Percentiles rank a stretch among this genome's conserved stretches.
These are phyloP conservation scores for Galaxias olidus DNA, from an alignment of 2,797 vertebrate genomes.

Conservation along the genomic window DNA sequence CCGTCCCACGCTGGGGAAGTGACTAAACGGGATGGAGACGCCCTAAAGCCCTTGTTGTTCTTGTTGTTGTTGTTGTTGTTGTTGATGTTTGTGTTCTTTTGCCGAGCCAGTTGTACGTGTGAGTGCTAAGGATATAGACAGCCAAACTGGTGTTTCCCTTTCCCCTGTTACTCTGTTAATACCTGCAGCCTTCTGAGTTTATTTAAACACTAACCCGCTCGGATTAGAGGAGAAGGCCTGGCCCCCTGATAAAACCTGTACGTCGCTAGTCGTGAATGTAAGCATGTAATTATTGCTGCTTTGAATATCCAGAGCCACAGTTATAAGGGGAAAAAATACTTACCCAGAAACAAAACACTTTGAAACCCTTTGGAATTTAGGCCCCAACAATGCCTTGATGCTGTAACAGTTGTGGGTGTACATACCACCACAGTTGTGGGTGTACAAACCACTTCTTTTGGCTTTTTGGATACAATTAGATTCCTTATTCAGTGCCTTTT, in stretches of 20 bases:
- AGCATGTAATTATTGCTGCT: slow-evolving; percentile 19
- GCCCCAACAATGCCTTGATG: too few species aligned
- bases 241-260: slow-evolving; percentile 51
- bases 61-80: neutral
- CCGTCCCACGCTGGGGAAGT: neutral
- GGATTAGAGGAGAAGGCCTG: slow-evolving; percentile 61
- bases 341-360: too few species aligned
- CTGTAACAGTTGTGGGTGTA: too few species aligned
- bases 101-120: neutral
- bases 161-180: slow-evolving; percentile 17
- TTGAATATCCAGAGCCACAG: neutral
- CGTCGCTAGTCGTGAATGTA: slow-evolving; percentile 37
- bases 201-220: slow-evolving; percentile 51
- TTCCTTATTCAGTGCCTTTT: too few species aligned
- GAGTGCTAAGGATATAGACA: slow-evolving; percentile 34
- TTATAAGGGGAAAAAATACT: too few species aligned
- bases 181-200: slow-evolving; percentile 26
- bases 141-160: slow-evolving; percentile 55
- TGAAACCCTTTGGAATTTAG: too few species aligned
- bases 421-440: too few species aligned
- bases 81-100: slow-evolving; percentile 15
- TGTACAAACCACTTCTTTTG: too few species aligned
- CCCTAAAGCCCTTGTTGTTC: slow-evolving; percentile 6
- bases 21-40: neutral
- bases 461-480: too few species aligned